phyloP scores from a whole-genome alignment of 2,797 vertebrate species.

The Lacerta bilineata region DNA sequence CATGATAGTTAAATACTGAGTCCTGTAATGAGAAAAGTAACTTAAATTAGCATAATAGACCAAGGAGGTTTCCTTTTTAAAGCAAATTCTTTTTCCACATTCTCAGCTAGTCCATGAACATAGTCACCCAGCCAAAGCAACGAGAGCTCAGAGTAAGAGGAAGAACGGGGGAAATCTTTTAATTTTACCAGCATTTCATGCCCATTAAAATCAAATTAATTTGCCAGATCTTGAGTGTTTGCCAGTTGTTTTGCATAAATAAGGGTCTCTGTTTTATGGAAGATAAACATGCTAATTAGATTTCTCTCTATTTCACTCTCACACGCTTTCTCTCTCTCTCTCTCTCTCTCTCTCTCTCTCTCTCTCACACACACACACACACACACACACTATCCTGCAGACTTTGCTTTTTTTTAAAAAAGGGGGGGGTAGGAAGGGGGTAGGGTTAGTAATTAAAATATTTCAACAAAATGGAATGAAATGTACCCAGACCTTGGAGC shows the following conservation, averaged over 20 bases:
- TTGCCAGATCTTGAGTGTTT: slow-evolving; percentile 53
- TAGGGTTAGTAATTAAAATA: neutral
- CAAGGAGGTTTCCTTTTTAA: slow-evolving; percentile 27
- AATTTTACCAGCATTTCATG: slow-evolving; percentile 56
- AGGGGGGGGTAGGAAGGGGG: neutral
- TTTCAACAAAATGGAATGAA: slow-evolving; percentile 20
- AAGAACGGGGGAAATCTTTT: slow-evolving; percentile 33
- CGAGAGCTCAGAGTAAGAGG: slow-evolving; percentile 47
- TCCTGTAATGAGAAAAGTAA: slow-evolving; percentile 7
- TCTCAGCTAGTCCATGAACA: slow-evolving; percentile 43
- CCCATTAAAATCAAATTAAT: slow-evolving; percentile 72
- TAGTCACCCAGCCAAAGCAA: slow-evolving; percentile 45
- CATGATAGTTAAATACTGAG: neutral
- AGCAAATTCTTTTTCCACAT: slow-evolving; percentile 37
- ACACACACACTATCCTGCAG: neutral
- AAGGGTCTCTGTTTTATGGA: slow-evolving; percentile 57
- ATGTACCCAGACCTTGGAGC: neutral
- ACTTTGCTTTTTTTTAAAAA: neutral
- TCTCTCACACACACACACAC: neutral
- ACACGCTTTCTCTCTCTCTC: slow-evolving; percentile 13
- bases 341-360: neutral
- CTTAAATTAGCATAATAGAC: neutral
- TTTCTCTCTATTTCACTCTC: slow-evolving; percentile 40
- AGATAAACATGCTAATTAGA: slow-evolving; percentile 68
- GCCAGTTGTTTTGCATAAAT: slow-evolving; percentile 60